phyloP scores from a whole-genome alignment of 2,797 vertebrate species.

The Xenopus petersii region DNA sequence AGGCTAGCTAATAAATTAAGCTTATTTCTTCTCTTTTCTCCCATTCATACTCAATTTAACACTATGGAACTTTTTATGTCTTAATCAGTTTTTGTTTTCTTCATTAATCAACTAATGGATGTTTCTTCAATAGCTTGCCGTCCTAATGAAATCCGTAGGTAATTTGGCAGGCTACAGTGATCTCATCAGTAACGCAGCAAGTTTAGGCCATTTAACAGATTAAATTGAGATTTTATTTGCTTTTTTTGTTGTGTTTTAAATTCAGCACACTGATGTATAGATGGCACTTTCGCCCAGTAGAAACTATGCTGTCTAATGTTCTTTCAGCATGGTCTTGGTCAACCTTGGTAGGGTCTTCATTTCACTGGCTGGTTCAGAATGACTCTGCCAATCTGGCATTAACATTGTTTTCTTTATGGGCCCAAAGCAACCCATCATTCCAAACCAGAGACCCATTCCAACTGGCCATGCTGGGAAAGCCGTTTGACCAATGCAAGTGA shows the following conservation, averaged over 20 bases:
- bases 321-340: too few relatives aligned
- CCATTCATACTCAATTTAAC: conserved; percentile 49
- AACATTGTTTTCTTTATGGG: too few relatives aligned
- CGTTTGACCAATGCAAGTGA: too few relatives aligned
- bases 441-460: too few relatives aligned
- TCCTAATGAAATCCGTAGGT: conserved; percentile 60
- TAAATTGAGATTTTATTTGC: conserved; percentile 53
- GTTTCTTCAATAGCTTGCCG: conserved; percentile 62
- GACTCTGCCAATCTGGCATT: too few relatives aligned
- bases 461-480: too few relatives aligned
- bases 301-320: too few relatives aligned
- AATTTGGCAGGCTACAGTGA: conserved; percentile 57
- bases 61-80: conserved; percentile 58
- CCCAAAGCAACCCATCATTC: too few relatives aligned
- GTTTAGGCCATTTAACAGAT: conserved; percentile 66
- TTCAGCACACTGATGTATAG: conserved; percentile 16
- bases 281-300: too few relatives aligned
- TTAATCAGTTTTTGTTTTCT: conserved; percentile 75
- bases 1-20: conserved; percentile 31
- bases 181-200: conserved; percentile 60
- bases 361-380: too few relatives aligned
- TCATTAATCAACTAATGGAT: conserved; percentile 76
- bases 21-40: conserved; percentile 15
- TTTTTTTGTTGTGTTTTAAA: conserved; percentile 29
- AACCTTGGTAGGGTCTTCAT: too few relatives aligned